Evolutionary conservation across 1,140 invertebrate genomes (phyloP).

Genomic region (Ips nitidus): DNA sequence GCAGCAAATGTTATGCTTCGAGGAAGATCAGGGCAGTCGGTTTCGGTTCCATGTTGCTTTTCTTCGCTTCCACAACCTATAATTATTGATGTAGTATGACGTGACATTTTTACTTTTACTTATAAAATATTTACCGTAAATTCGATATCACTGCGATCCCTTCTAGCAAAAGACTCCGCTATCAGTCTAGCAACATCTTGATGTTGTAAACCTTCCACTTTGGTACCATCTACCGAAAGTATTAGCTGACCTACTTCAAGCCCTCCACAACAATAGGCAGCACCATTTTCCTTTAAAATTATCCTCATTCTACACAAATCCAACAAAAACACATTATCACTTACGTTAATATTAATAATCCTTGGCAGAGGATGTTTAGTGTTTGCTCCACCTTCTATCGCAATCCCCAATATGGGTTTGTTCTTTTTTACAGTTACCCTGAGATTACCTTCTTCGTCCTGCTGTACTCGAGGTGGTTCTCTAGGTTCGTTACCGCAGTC

Average conservation of each 20-base stretch:
- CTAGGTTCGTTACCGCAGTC: conserved; percentile 58
- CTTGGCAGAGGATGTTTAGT: conserved; percentile 90
- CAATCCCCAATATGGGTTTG: conserved; percentile 92
- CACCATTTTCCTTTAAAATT: conserved; percentile 81
- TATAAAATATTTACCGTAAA: conserved; percentile 73
- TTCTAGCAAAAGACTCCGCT: conserved; percentile 84
- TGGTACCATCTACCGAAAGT: conserved; percentile 86
- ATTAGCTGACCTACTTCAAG: conserved; percentile 93
- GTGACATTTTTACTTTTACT: not conserved
- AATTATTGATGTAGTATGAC: not conserved
- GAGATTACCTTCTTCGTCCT: conserved; percentile 82
- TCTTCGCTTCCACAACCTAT: conserved; percentile 74
- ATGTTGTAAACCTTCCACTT: conserved; percentile 78
- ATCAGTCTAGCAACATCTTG: conserved; percentile 83
- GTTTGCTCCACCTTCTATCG: conserved; percentile 95
- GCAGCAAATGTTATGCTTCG: conserved; percentile 84
- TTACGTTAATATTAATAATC: conserved; percentile 96
- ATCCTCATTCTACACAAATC: not conserved
- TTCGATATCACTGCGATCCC: conserved; percentile 83
- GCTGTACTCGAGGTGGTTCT: conserved; percentile 61
- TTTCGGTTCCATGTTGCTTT: conserved; percentile 85
- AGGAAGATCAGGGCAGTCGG: conserved; percentile 83
- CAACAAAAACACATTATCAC: not conserved
- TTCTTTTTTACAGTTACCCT: conserved; percentile 86
- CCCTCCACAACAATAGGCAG: conserved; percentile 87